Conservation (phyloP, 2,797 vertebrate genomes). For the Alca torda region DNA sequence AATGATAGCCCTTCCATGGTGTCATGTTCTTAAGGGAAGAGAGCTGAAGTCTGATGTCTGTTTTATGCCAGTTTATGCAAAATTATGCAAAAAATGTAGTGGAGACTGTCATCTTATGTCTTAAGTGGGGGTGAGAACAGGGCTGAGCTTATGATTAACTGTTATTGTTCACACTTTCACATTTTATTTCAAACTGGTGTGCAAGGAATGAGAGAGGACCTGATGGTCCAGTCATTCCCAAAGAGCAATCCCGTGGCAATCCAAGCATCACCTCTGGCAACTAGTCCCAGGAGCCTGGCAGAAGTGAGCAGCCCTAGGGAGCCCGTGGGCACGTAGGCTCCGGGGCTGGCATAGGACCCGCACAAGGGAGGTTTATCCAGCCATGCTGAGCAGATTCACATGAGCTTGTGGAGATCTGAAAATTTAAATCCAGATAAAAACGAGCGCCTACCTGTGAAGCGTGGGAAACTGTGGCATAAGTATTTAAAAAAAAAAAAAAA, state of each 20-base stretch:
- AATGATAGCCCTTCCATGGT: background rate
- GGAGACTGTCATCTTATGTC: background rate
- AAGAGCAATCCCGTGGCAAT: background rate
- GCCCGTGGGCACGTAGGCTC: rapidly evolving
- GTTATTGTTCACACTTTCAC: background rate
- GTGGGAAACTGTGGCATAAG: background rate
- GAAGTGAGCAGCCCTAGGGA: background rate
- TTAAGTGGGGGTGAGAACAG: background rate
- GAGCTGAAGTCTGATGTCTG: background rate
- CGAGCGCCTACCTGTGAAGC: background rate
- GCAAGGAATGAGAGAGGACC: background rate
- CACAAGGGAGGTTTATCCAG: rapidly evolving
- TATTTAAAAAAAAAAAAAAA: background rate
- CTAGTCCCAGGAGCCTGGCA: background rate
- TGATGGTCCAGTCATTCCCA: background rate
- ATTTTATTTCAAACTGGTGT: background rate
- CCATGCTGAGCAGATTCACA: too few relatives aligned
- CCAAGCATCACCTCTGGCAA: background rate
- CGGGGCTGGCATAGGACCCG: background rate
- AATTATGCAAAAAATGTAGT: background rate
- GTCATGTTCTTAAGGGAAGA: background rate
- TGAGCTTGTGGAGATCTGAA: background rate
- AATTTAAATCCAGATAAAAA: background rate
- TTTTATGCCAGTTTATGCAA: background rate
- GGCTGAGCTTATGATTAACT: background rate